Evolutionary conservation across 2,113 vertebrate species (phyloP), one percentile per base, ranked within the genome.

Genomic region (Chloroceryle aenea): DNA sequence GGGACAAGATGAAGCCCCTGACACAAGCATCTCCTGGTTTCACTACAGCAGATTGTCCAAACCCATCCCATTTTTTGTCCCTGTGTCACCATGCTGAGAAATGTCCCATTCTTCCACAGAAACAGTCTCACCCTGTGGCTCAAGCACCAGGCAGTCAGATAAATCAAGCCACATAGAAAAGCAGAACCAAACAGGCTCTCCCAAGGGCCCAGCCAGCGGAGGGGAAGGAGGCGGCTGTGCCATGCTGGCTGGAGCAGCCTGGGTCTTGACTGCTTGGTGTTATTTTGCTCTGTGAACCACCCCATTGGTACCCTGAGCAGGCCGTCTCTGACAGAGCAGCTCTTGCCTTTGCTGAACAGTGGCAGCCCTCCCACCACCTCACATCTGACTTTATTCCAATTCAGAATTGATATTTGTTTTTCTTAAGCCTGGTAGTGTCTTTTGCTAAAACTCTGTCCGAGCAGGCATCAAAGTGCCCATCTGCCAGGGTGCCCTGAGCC

Each of bases 41-140:
- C 0, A 4, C 45, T 32, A 7, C 3, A 14, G 23, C 67, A 75
- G 47, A 64, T 53, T 34, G 87, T 74, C 90, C 48, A 58, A 75
- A 48, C 26, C 53, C 64, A 26, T 18, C 29, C n/a, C 7, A 1
- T 81, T 59, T 8, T 0, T 0, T 13, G 18, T 2, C 32, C 40
- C 27, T 6, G 1, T 0, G 2, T 27, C 12, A 8, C 61, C 55
- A 47, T 15, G 38, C 11, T 75, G 56, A 63, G 40, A 79, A 79
- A 66, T 1, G 18, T 9, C 30, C 1, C 0, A 9, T 61, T 55
- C 83, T 50, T 72, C 61, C 1, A 4, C 42, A 80, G 67, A 58
- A 74, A 53, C 5, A 3, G 34, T 11, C 63, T n/a, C 6, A 0
- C 4, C 2, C 27, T 1, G 2, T 1, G 12, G 47, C 26, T 59